Base-by-base conservation (phyloP, 2,888 invertebrate genomes). In the Euzophera pinguis region DNA sequence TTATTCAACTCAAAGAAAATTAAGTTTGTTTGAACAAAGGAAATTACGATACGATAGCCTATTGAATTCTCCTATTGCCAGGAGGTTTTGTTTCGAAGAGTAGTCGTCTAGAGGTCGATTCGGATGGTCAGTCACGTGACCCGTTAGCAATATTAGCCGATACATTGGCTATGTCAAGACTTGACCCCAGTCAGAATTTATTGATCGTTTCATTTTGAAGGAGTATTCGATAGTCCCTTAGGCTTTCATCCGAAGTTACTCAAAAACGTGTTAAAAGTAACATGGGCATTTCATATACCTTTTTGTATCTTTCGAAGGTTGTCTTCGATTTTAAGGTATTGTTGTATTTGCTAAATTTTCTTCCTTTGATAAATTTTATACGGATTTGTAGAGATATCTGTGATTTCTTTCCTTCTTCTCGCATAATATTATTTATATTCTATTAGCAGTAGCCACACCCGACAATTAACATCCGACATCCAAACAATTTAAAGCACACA, bases 1-100 rank as follows among this genome's bases (percentile, higher is more conserved):
- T 38, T 39, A 13, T 32, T 14, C 32, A 13, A 12, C 32, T 56
- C 60, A 66, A 66, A 63, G 64, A 62, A 67, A 68, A 70, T 67
- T 64, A 60, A 56, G 43, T 35, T 9, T n/a, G 38, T 16, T 29
- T 35, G 43, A 45, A 52, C 55, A 50, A 54, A 52, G 42, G 48
- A 43, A 51, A 54, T 54, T 52, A 38, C 39, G 45, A 41, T 29
- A 35, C 49, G 52, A 50, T 50, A 45, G 48, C 41, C n/a, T 14
- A 49, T 13, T 32, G 4, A 51, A 43, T 39, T 47, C 47, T 22
- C 13, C 47, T 17, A 52, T 52, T 47, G 52, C 39, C 37, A 41
- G 13, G 12, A 22, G 29, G 27, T 51, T 52, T 49, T 39, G 39
- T 55, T 55, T 47, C 43, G 4, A 22, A 38, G 50, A 22, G 39